Conservation (phyloP, 2,113 vertebrate species). For the Willisornis vidua region DNA sequence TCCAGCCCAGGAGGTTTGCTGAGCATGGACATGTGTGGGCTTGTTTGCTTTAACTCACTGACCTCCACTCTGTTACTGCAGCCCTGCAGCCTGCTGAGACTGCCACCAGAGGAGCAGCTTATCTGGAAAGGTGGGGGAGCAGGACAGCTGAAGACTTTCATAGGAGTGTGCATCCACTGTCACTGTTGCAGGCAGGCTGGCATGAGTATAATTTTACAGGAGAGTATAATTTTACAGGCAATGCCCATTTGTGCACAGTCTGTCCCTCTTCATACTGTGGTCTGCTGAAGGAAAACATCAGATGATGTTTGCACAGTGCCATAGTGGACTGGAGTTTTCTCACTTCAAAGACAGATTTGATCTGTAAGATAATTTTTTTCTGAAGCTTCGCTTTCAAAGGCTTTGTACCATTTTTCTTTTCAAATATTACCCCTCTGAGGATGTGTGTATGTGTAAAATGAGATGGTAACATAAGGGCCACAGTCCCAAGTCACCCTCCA, state of each 20-base stretch:
- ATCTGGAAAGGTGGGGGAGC: not conserved
- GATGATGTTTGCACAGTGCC: not conserved
- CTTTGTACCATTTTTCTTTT: not conserved
- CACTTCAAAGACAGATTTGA: not conserved
- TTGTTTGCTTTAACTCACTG: not conserved
- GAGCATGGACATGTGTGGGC: not conserved
- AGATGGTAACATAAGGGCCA: not conserved
- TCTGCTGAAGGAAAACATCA: not conserved
- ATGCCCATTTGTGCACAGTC: not conserved
- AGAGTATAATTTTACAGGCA: not conserved
- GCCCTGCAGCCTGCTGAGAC: not conserved
- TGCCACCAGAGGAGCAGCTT: not conserved
- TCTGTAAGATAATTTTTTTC: not conserved
- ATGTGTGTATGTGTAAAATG: not conserved
- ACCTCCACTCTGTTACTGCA: not conserved
- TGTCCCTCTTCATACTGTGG: not conserved
- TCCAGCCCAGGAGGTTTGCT: not conserved
- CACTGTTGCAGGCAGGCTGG: not conserved
- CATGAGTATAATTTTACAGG: not conserved
- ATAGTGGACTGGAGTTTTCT: not conserved
- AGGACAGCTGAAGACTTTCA: not conserved
- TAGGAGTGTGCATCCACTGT: rapidly evolving
- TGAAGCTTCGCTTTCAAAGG: slow-evolving; percentile 12
- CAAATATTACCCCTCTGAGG: not conserved
- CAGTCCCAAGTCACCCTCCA: not conserved